Evolutionary conservation across 2,113 vertebrate genomes (phyloP).

Genomic region (Notothenia rossii): DNA sequence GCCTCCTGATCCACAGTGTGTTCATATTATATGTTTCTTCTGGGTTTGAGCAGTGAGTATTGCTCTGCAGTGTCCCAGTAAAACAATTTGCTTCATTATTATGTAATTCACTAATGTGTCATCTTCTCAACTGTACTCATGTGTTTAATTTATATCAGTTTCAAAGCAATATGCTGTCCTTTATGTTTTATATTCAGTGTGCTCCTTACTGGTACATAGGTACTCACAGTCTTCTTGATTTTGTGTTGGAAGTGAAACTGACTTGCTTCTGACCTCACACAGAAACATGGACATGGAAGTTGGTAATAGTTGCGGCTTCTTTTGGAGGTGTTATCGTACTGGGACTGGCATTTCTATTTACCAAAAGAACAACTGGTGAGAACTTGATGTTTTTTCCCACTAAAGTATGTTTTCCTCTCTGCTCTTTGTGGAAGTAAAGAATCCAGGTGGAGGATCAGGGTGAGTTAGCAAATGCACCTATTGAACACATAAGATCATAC

Average conservation of each 20-base stretch:
- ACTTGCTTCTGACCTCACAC: not conserved
- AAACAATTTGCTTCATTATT: not conserved
- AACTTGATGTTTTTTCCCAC: not conserved
- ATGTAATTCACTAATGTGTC: not conserved
- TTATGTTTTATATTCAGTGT: not conserved
- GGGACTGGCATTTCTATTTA: slow-evolving; percentile 1
- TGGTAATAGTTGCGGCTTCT: not conserved
- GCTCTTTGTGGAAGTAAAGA: not conserved
- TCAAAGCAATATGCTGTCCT: not conserved
- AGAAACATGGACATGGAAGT: slow-evolving; percentile 8
- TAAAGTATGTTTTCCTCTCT: not conserved
- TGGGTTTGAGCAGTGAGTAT: not conserved
- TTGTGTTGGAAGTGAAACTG: not conserved
- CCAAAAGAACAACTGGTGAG: slow-evolving; percentile 42
- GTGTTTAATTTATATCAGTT: not conserved
- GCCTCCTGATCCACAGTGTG: not conserved
- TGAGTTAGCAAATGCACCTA: too few relatives aligned
- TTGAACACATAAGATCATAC: too few relatives aligned
- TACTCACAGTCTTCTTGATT: too few relatives aligned
- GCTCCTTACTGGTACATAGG: too few relatives aligned
- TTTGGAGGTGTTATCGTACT: not conserved
- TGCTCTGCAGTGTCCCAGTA: not conserved
- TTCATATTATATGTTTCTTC: not conserved
- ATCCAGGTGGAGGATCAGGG: not conserved
- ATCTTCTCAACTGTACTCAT: not conserved